Base-by-base conservation (phyloP, 2,797 vertebrate genomes). In the Melanogrammus aeglefinus region DNA sequence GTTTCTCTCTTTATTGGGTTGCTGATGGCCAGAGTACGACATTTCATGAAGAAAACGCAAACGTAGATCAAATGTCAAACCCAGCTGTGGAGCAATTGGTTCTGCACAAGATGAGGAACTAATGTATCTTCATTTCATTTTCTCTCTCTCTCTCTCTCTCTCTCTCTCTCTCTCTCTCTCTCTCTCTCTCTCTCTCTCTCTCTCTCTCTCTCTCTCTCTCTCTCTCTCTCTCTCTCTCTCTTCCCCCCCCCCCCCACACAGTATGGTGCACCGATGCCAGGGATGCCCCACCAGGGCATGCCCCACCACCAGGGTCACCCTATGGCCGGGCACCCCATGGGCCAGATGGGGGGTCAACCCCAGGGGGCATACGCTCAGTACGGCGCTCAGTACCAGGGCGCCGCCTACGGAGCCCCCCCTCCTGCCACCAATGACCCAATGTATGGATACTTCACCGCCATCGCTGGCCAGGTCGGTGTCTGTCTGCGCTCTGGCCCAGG, bases 371-470 rank as follows among this genome's bases (percentile, higher is more conserved):
- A 88, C 69, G 47, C 82, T 3, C 79, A 81, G 0, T 94, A 95
- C 27, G 93, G 93, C 33, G 88, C 84, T 1, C 14, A 14, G 13
- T 96, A 88, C 76, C 82, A 69, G 24, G 63, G 91, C 3, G 92
- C 89, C 4, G 75, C 83, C 12, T 96, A 88, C 3, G 90, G 92
- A 0, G 88, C 92, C 18, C 83, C 91, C 0, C 33, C 80, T 0
- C 82, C 86, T 0, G 77, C 93, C 31, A 90, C 88, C 38, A 94
- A 89, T 27, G 96, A 95, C 77, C 94, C 95, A 0, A 93, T 96
- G 95, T 96, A 94, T 95, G 86, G 91, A 6, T 97, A 95, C 86
- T 97, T 97, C 79, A 95, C 93, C 21, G 92, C 95, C 73, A 89
- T 96, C 72, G 96, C 96, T 39, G 96, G 96, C 47, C 96, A 95